Evolutionary conservation across 2,113 vertebrate species (phyloP).

Genomic region (Otocyon megalotis): DNA sequence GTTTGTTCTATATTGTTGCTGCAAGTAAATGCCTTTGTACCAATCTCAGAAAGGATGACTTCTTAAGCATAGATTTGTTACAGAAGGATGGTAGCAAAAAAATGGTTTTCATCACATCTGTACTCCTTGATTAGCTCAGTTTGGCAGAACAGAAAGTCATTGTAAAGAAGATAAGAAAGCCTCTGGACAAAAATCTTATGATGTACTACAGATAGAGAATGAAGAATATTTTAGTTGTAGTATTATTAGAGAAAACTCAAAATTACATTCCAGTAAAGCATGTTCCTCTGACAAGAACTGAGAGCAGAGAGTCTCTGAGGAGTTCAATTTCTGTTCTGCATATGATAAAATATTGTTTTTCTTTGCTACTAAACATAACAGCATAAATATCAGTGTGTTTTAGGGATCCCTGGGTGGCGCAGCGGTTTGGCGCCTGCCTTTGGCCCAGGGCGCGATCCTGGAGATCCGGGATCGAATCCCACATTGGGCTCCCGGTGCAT

Average conservation of each 20-base stretch:
- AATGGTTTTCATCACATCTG: background rate
- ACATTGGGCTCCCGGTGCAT: too few species aligned
- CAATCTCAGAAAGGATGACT: background rate
- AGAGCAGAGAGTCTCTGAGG: background rate
- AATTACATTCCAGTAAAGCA: conserved; percentile 43
- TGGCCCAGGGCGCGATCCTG: too few species aligned
- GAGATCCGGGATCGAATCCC: too few species aligned
- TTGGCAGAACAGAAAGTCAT: background rate
- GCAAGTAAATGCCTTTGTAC: background rate
- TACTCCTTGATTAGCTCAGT: background rate
- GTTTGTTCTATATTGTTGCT: background rate
- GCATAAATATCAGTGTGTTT: background rate
- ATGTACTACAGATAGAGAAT: background rate
- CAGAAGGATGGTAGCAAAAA: background rate
- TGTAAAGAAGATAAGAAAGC: conserved; percentile 20
- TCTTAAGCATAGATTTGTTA: background rate
- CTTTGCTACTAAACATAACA: background rate
- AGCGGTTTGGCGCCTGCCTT: too few species aligned
- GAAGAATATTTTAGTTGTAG: background rate
- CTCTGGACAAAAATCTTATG: background rate
- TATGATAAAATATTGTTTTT: background rate
- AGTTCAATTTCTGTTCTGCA: background rate
- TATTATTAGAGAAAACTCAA: background rate
- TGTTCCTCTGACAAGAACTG: background rate
- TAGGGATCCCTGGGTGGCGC: too few species aligned